phyloP scores from a whole-genome alignment of 2,888 invertebrate genomes.

The Sphecodes monilicornis region DNA sequence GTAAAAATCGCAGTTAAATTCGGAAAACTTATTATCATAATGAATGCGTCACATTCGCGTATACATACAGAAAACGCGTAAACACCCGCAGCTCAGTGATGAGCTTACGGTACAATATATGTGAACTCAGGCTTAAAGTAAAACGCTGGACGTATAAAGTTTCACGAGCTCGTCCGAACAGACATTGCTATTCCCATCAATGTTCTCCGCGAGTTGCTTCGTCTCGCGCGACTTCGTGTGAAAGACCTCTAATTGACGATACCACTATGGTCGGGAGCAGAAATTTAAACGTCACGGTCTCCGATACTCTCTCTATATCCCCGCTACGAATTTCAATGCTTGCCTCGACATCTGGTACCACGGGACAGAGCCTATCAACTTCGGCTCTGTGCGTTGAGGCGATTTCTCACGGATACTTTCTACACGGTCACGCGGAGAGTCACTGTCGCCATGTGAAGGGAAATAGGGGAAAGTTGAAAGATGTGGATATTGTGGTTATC shows the following conservation, averaged over 20 bases:
- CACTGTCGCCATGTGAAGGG: slow-evolving; percentile 1
- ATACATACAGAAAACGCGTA: background rate
- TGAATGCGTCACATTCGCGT: background rate
- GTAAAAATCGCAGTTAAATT: background rate
- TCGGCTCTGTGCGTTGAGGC: background rate
- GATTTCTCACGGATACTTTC: background rate
- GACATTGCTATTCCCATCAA: slow-evolving; percentile 5
- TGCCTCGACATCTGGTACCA: background rate
- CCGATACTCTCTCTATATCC: slow-evolving; percentile 2
- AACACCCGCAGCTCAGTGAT: background rate
- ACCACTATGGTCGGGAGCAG: slow-evolving; percentile 6
- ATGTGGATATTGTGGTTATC: slow-evolving; percentile 1
- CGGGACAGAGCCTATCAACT: background rate
- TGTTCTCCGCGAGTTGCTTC: slow-evolving; percentile 8
- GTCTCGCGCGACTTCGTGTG: slow-evolving; percentile 4
- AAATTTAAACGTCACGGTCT: slow-evolving; percentile 13
- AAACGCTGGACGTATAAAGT: background rate
- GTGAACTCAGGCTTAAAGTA: background rate
- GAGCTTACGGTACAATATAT: background rate
- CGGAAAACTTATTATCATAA: background rate
- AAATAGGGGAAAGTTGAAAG: slow-evolving; percentile 12
- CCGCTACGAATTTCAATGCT: background rate
- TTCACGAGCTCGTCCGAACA: background rate
- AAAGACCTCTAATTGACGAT: slow-evolving; percentile 14
- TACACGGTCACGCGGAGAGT: background rate